Conservation (phyloP, 2,113 vertebrate genomes). For the Oreochromis tanganicae region DNA sequence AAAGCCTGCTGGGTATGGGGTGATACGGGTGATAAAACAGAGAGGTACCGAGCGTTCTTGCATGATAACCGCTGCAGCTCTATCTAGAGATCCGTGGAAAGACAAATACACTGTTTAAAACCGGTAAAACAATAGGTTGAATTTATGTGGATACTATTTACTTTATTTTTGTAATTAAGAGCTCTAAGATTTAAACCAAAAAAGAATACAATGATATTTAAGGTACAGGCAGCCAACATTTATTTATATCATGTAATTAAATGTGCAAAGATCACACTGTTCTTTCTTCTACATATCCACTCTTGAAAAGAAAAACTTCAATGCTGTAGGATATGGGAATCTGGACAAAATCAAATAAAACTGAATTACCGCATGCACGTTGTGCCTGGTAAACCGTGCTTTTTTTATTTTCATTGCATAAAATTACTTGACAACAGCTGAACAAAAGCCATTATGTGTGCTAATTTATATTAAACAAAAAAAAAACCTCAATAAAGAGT, state of each 20-base stretch:
- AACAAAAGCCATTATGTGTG: neutral
- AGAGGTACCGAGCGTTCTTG: constrained; percentile 4
- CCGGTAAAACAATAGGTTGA: neutral
- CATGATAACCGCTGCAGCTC: constrained; percentile 36
- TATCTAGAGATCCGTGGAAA: constrained; percentile 18
- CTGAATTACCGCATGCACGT: neutral
- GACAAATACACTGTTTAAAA: constrained; percentile 8
- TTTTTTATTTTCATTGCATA: neutral
- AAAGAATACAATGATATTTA: neutral
- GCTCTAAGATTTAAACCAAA: neutral
- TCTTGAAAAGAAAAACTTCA: neutral
- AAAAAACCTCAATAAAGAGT: neutral
- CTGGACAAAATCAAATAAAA: neutral
- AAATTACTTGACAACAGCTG: neutral
- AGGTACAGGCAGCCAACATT: neutral
- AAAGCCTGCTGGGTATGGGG: constrained; percentile 51
- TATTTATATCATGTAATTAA: neutral
- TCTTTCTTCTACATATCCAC: neutral
- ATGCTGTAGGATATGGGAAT: neutral
- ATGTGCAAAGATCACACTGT: neutral
- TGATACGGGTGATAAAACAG: constrained; percentile 54
- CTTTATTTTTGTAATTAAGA: neutral
- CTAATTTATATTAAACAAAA: constrained; percentile 7
- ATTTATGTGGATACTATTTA: neutral
- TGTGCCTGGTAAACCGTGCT: neutral